Evolutionary conservation across 2,113 vertebrate species (phyloP).

Genomic region (Urocynchramus pylzowi): DNA sequence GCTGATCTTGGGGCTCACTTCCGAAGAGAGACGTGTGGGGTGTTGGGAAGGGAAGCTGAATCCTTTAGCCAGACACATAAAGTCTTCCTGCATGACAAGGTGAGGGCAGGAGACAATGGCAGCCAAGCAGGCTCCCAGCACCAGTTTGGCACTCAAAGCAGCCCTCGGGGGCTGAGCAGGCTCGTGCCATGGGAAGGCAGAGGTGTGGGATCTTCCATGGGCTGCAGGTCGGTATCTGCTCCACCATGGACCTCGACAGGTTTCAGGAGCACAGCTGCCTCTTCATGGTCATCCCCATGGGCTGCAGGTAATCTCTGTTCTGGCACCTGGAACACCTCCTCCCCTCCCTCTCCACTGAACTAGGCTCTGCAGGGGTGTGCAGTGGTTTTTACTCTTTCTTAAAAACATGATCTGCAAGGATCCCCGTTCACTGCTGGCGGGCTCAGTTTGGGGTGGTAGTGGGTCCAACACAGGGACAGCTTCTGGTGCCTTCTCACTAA

Average conservation of each 20-base stretch:
- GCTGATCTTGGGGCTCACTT: rapidly evolving
- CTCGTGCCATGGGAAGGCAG: neutral
- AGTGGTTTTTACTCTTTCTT: neutral
- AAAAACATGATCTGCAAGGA: neutral
- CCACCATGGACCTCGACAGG: neutral
- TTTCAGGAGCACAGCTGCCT: neutral
- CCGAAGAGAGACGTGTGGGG: neutral
- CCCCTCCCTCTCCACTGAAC: neutral
- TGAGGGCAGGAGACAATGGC: neutral
- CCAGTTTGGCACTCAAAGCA: neutral
- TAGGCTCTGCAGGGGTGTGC: neutral
- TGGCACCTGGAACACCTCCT: neutral
- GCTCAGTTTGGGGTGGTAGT: neutral
- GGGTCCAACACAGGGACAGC: neutral
- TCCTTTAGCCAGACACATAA: neutral
- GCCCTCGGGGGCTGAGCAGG: neutral
- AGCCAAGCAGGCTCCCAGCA: neutral
- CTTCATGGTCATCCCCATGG: rapidly evolving
- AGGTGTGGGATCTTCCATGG: neutral
- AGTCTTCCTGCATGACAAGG: neutral
- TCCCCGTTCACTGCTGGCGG: neutral
- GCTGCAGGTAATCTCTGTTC: neutral
- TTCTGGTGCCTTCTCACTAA: neutral
- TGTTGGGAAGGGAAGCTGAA: neutral
- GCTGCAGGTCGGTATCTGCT: neutral